Evolutionary conservation across 1,140 invertebrate genomes (phyloP).

Genomic region (Chlorops oryzae): DNA sequence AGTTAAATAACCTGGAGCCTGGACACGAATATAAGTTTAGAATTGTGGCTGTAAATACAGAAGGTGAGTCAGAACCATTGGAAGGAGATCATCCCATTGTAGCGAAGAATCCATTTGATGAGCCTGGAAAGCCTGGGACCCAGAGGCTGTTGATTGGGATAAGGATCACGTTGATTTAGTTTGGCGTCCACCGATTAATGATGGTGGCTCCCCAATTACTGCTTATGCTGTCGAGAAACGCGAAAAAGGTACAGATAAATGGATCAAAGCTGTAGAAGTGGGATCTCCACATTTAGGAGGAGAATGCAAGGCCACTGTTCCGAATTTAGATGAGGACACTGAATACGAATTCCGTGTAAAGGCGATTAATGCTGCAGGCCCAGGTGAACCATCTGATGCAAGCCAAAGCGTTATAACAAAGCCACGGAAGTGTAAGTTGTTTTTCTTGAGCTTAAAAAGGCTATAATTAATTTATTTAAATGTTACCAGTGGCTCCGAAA

Average conservation of each 20-base stretch:
- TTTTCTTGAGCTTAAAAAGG: neutral
- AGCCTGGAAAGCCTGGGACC: constrained; percentile 85
- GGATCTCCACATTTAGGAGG: constrained; percentile 45
- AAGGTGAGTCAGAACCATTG: constrained; percentile 90
- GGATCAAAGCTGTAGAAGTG: constrained; percentile 80
- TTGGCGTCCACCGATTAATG: constrained; percentile 82
- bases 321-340: constrained; percentile 85
- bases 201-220: constrained; percentile 88
- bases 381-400: constrained; percentile 82
- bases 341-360: constrained; percentile 97
- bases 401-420: constrained; percentile 89
- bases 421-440: constrained; percentile 73
- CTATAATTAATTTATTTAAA: constrained; percentile 22
- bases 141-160: constrained; percentile 89
- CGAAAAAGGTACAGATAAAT: constrained; percentile 78
- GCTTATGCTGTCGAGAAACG: constrained; percentile 92
- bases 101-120: constrained; percentile 97
- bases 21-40: constrained; percentile 96
- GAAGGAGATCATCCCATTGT: constrained; percentile 82
- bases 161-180: constrained; percentile 88
- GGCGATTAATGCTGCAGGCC: constrained; percentile 93
- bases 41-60: constrained; percentile 89
- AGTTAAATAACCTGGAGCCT: constrained; percentile 76
- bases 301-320: constrained; percentile 78
- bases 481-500: constrained; percentile 74